Base-by-base conservation (phyloP, 1,140 invertebrate genomes). In the Drosophila kurseongensis region DNA sequence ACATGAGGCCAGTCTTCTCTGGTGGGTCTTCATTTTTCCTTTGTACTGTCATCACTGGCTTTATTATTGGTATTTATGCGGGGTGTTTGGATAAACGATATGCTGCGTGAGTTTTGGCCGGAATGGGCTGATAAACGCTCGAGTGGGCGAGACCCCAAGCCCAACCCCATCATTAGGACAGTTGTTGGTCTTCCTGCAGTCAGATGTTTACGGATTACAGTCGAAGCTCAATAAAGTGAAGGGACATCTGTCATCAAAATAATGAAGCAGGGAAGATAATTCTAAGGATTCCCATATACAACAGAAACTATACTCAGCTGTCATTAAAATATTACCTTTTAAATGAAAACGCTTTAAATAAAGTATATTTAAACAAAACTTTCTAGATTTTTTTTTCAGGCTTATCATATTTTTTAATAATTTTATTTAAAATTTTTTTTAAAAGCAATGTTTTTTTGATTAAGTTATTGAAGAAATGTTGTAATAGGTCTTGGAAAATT, bases 71-170 rank as follows among this genome's bases (percentile, higher is more conserved):
- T 69, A 57, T 66, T 78, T 65, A 74, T 61, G 38, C 29, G 14
- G 47, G 36, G 41, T 55, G 42, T 40, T 56, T 60, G 63, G n/a
- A 62, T 63, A 50, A 12, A 40, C 66, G 62, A 55, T 44, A 9
- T 6, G 45, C 10, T 47, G 57, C 44, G 47, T 54, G 58, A 60
- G 40, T 66, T 50, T 65, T 16, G 27, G 55, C 27, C 14, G 41
- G 74, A 85, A 85, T 74, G 59, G 18, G 13, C 66, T 81, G 83
- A 67, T 86, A 86, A 88, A 82, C 18, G 75, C 14, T 50, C 4
- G 16, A 54, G 35, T 61, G 48, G 58, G 44, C 48, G 27, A 23
- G 18, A 18, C 29, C 16, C 29, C 5, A 52, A 23, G 29, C 10
- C 18, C 35, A 45, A 16, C 27, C 52, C 23, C 42, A 54, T 77